A percentile compares a stretch with the other conserved stretches of the same genome.
Conservation (phyloP, 1,140 invertebrate species). For the Drosophila kikkawai region DNA sequence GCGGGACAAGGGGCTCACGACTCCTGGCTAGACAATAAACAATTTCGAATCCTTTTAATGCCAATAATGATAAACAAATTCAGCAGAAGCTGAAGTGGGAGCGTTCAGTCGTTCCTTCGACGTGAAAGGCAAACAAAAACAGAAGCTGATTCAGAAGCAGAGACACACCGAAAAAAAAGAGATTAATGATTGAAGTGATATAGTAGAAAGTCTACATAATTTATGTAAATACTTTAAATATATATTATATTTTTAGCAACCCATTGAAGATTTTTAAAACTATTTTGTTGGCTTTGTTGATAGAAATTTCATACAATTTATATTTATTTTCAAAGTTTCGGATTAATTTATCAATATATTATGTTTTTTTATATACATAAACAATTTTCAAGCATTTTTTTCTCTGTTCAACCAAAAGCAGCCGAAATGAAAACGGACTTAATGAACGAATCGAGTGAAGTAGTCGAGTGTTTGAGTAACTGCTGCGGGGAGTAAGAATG, state of each 20-base stretch:
- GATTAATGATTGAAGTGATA: neutral
- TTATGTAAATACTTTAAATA: neutral
- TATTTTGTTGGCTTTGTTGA: too few relatives aligned
- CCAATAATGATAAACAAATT: constrained; percentile 84
- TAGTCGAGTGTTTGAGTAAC: constrained; percentile 76
- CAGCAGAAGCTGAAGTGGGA: constrained; percentile 36
- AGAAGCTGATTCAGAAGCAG: constrained; percentile 36
- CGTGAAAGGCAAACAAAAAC: constrained; percentile 71
- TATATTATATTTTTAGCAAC: too few relatives aligned
- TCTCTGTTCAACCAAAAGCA: constrained; percentile 39
- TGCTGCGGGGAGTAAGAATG: constrained; percentile 44
- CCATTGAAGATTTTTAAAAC: too few relatives aligned
- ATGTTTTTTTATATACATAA: neutral
- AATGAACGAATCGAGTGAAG: constrained; percentile 73
- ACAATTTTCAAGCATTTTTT: neutral
- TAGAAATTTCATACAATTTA: too few relatives aligned
- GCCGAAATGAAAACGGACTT: constrained; percentile 67
- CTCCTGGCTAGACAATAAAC: constrained; percentile 77
- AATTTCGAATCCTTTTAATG: constrained; percentile 83
- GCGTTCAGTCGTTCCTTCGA: constrained; percentile 30
- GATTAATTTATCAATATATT: neutral
- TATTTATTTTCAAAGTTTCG: neutral
- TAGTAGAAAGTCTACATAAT: neutral
- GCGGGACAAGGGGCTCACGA: constrained; percentile 13
- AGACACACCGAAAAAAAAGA: constrained; percentile 10